Base-by-base conservation (phyloP, 2,797 vertebrate species). In the Danio tinwini region DNA sequence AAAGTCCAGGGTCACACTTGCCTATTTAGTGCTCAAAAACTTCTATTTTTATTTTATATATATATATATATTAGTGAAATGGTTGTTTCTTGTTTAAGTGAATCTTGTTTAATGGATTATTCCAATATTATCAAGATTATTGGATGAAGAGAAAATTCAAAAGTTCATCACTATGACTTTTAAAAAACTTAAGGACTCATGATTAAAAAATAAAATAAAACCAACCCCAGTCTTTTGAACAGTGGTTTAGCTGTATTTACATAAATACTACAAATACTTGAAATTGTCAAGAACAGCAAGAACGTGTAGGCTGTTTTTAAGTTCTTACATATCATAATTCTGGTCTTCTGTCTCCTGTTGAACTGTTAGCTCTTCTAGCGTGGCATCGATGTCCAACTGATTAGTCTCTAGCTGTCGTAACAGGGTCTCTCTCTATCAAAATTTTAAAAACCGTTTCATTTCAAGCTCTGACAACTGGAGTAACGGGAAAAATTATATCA, bases 311-410 rank as follows among this genome's bases (percentile, higher is more conserved):
- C 50, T 6, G 45, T 40, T 29, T 42, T 81, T 21, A 11, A 44
- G 56, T 37, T 88, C 86, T 3, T 94, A 99, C 98, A 99, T 96
- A 82, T 98, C 93, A 42, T 99, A 99, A 91, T 99, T 99, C 82
- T 99, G 98, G 88, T 99, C 98, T 86, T 99, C 98, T 0, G 98
- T 98, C 90, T 99, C 98, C 85, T 98, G 96, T 90, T 99, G 98
- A 82, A 99, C 97, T 0, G 87, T 95, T 6, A 99, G 94, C 87
- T 99, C 98, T 92, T 99, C 98, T 89, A 99, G 87, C 0, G 97
- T 99, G 47, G 98, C 98, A 6, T 99, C 98, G 19, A 98, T 97
- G 89, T 99, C 98, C 82, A 99, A 91, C 89, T 99, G 98, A 89
- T 99, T 99, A 1, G 98, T 99, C 92, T 98, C 98, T 89, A 99